Evolutionary conservation across 2,888 invertebrate genomes (phyloP).

Genomic region (Anticlea derivata): DNA sequence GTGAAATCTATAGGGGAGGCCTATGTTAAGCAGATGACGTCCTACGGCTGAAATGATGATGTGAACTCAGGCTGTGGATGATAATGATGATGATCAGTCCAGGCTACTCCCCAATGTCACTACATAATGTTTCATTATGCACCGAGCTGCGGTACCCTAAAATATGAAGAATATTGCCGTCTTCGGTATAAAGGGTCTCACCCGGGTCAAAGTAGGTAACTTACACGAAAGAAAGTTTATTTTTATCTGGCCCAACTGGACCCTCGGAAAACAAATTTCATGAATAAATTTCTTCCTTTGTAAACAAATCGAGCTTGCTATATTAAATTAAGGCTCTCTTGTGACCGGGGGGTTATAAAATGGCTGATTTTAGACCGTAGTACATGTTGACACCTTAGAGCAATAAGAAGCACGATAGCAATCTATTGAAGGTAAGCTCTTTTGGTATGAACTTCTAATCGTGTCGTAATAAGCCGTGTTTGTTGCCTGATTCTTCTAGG

Average conservation of each 20-base stretch:
- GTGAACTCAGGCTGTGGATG: too few species aligned
- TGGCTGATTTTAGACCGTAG: slow-evolving; percentile 49
- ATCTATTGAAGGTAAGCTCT: too few species aligned
- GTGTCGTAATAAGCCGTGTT: too few species aligned
- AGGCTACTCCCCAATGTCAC: not conserved
- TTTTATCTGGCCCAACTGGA: slow-evolving; percentile 59
- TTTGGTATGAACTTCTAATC: too few species aligned
- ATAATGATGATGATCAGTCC: too few species aligned
- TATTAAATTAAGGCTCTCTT: slow-evolving; percentile 76
- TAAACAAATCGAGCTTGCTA: slow-evolving; percentile 79
- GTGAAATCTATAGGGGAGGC: too few species aligned
- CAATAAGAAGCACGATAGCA: not conserved
- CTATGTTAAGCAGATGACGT: too few species aligned
- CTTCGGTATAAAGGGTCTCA: slow-evolving; percentile 41
- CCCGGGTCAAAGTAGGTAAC: slow-evolving; percentile 57
- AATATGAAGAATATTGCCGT: slow-evolving; percentile 55
- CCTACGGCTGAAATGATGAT: too few species aligned
- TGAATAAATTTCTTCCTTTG: slow-evolving; percentile 82
- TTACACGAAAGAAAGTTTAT: slow-evolving; percentile 71
- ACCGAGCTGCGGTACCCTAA: slow-evolving; percentile 15
- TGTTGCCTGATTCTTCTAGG: too few species aligned
- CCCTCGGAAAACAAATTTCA: slow-evolving; percentile 79
- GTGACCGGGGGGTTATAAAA: slow-evolving; percentile 66
- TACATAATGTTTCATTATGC: slow-evolving; percentile 13
- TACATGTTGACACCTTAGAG: slow-evolving; percentile 32